Base-by-base conservation (phyloP, 2,797 vertebrate genomes). In the Acipenser ruthenus region DNA sequence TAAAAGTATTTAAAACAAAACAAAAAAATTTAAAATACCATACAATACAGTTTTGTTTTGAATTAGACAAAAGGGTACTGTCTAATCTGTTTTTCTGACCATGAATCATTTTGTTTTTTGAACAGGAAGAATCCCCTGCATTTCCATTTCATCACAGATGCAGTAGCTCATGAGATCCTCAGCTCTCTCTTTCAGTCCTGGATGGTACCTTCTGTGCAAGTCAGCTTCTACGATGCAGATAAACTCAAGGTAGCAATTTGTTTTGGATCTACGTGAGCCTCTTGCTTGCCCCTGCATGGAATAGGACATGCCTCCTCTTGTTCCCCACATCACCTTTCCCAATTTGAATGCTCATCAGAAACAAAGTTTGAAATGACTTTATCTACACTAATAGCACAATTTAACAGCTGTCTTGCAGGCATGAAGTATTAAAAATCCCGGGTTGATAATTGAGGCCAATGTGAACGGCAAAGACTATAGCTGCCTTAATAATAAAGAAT, bases 181-280 rank as follows among this genome's bases (percentile, higher is more conserved):
- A 92, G 93, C 63, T 89, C 74, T 0, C 86, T 97, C 60, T 97
- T 98, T 77, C 87, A 87, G 78, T 94, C 95, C 1, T 98, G 96
- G 96, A 96, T 96, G 95, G 93, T 99, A 23, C 95, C 95, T 0
- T 95, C 96, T 0, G 74, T 98, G 65, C 81, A 87, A 0, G 78
- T 99, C 85, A 97, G 94, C 88, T 99, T 98, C 89, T 98, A 98
- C 55, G 86, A 94, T 0, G 93, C 94, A 0, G 90, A 96, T 8
- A 88, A 94, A 66, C 90, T 98, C 73, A 96, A 98, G 94, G 96
- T 92, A 86, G 80, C 65, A 6, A 50, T 37, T 37, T 37, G 37
- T 37, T 37, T 37, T 37, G 37, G 1, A 37, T 5, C 37, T 37
- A 37, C 5, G 37, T 37, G 37, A 37, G 37, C 37, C 4, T 37